A percentile compares a stretch with the other conserved stretches of the same genome.
These are phyloP conservation scores for Caenorhabditis parvicauda DNA, from an alignment of 2,888 invertebrate genomes.

Conservation along the genomic window DNA sequence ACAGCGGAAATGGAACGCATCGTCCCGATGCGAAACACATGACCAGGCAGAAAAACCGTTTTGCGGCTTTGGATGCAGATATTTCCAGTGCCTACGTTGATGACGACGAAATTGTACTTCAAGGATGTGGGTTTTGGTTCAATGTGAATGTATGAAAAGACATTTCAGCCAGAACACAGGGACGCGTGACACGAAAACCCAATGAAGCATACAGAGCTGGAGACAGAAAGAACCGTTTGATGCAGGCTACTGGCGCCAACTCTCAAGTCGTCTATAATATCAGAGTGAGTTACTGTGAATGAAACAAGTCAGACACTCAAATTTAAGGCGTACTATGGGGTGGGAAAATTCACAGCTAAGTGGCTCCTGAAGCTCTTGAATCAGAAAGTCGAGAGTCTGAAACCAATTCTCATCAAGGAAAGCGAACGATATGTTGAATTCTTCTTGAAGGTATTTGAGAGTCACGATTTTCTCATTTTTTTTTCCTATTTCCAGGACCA, in stretches of 20 bases:
- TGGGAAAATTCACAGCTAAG: conserved; percentile 13
- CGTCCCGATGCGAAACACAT: conserved; percentile 40
- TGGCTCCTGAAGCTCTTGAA: conserved; percentile 36
- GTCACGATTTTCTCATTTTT: background rate
- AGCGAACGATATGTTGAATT: conserved; percentile 36
- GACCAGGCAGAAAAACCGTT: conserved; percentile 27
- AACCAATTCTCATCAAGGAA: conserved; percentile 22
- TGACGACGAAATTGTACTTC: conserved; percentile 38
- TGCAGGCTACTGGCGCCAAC: conserved; percentile 5
- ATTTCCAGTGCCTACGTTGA: conserved; percentile 48
- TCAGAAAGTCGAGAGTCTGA: conserved; percentile 37
- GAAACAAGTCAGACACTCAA: no score
- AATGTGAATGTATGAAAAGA: background rate
- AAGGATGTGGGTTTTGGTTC: no score
- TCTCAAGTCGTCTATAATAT: conserved; percentile 28
- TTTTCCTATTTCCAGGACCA: conserved; percentile 15
- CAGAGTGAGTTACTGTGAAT: conserved; percentile 3
- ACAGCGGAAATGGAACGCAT: conserved; percentile 13
- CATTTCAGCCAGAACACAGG: conserved; percentile 5
- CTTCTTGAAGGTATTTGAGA: conserved; percentile 11
- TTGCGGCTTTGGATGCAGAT: conserved; percentile 45
- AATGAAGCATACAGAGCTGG: no score
- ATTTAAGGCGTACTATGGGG: no score
- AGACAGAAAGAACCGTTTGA: no score
- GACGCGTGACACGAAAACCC: no score